A percentile compares a stretch with the other conserved stretches of the same genome.
Conservation (phyloP, 2,888 invertebrate genomes). For the Sminthurinus aureus region DNA sequence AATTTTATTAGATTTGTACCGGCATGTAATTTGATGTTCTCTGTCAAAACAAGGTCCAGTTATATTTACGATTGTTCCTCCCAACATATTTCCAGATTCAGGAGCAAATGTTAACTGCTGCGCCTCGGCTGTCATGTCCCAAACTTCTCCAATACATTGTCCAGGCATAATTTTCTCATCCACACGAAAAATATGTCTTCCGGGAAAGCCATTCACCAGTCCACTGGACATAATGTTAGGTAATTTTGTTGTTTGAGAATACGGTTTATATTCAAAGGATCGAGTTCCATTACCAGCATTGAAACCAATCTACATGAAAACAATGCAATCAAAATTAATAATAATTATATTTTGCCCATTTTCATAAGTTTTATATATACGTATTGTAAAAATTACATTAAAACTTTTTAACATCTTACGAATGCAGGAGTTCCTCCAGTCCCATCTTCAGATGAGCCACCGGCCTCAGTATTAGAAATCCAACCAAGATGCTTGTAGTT, state of each 20-base stretch:
- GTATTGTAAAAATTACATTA: no score
- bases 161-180: constrained; percentile 94
- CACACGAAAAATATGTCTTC: constrained; percentile 92
- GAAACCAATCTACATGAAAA: constrained; percentile 82
- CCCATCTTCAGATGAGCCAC: constrained; percentile 85
- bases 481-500: constrained; percentile 92
- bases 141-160: constrained; percentile 72
- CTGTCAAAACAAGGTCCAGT: constrained; percentile 93
- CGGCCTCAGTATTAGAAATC: constrained; percentile 90
- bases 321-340: background rate
- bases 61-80: constrained; percentile 94
- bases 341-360: no score
- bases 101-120: constrained; percentile 88
- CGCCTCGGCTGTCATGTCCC: constrained; percentile 60
- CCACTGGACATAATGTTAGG: constrained; percentile 84
- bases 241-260: constrained; percentile 85
- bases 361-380: no score
- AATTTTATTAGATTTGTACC: constrained; percentile 56
- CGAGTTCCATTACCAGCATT: constrained; percentile 95
- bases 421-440: constrained; percentile 88
- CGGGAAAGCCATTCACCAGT: constrained; percentile 86
- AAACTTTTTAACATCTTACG: constrained; percentile 68
- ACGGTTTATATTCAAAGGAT: constrained; percentile 86
- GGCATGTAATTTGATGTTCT: constrained; percentile 77
- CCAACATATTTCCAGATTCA: constrained; percentile 96